A percentile compares a stretch with the other conserved stretches of the same genome.
Evolutionary conservation across 2,113 vertebrate species (phyloP).

Genomic region (Potamarius usumacintae): DNA sequence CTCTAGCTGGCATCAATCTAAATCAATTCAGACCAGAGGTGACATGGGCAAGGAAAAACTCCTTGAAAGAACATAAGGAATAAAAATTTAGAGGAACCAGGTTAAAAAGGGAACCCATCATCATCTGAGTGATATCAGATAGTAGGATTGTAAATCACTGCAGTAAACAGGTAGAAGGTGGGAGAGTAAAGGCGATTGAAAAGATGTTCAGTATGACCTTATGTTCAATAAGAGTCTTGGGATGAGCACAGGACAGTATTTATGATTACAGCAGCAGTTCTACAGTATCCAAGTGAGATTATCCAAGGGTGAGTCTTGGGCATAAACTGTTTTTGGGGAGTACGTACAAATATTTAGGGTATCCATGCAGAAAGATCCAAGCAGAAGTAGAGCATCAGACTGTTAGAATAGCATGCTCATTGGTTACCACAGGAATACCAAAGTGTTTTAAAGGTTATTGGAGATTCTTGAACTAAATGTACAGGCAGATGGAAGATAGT

Average conservation of each 20-base stretch:
- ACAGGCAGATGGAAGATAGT: background rate
- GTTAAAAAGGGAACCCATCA: background rate
- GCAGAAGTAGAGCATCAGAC: background rate
- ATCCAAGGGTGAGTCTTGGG: background rate
- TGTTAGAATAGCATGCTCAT: constrained; percentile 25
- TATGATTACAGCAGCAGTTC: background rate
- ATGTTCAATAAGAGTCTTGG: background rate
- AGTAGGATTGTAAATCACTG: background rate
- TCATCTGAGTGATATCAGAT: background rate
- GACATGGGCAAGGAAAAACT: background rate
- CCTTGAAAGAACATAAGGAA: background rate
- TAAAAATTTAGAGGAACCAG: background rate
- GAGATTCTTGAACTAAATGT: background rate
- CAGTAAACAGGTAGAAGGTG: background rate
- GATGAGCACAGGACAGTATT: background rate
- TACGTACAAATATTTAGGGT: background rate
- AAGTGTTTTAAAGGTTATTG: background rate
- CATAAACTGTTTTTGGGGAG: background rate
- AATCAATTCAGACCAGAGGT: background rate
- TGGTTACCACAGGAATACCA: background rate
- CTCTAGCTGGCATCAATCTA: background rate
- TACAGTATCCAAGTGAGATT: background rate
- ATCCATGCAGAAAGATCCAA: background rate
- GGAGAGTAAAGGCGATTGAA: background rate
- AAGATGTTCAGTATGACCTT: background rate